Evolutionary conservation across 2,888 invertebrate genomes (phyloP).

Genomic region (Balanococcus diminutus): DNA sequence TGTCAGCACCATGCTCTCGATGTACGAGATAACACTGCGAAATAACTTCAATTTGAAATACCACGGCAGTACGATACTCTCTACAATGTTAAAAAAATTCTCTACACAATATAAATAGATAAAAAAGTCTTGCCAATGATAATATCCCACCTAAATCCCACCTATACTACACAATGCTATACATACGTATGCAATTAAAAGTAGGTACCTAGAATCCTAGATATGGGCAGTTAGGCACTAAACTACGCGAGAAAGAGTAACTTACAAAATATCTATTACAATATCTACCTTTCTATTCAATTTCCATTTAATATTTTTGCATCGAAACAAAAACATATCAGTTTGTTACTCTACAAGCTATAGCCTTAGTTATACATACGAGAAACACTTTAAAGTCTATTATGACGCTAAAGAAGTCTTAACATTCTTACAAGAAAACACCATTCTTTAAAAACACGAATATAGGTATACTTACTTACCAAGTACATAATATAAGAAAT

Average conservation of each 20-base stretch:
- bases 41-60: neutral
- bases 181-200: no score
- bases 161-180: no score
- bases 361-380: no score
- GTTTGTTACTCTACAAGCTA: neutral
- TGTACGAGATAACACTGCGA: neutral
- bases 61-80: neutral
- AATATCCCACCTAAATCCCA: no score
- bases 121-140: neutral
- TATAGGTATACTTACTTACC: slow-evolving; percentile 11
- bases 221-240: no score
- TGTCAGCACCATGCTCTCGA: no score
- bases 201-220: no score
- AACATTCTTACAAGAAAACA: slow-evolving; percentile 36
- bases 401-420: slow-evolving; percentile 29
- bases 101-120: neutral
- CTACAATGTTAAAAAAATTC: neutral
- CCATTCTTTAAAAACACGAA: slow-evolving; percentile 7
- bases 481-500: slow-evolving; percentile 27
- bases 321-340: neutral
- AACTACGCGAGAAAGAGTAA: no score
- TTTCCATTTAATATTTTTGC: neutral
- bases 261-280: no score
- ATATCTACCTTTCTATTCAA: neutral
- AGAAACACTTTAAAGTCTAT: neutral